Conservation (phyloP, 2,888 invertebrate genomes). For the Tryphoninae sp. region DNA sequence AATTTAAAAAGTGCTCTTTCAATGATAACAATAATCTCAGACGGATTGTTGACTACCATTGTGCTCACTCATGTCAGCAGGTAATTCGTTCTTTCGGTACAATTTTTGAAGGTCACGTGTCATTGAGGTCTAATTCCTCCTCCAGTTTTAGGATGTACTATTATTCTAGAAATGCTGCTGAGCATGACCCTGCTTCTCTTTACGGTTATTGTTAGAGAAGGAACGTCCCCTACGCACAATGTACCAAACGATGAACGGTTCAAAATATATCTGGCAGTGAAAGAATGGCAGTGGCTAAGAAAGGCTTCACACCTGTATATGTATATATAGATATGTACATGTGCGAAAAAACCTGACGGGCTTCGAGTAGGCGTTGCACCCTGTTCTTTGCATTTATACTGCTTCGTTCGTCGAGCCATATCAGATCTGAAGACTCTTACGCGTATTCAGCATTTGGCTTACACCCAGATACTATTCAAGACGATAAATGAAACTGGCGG, state of each 20-base stretch:
- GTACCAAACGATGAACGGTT: background rate
- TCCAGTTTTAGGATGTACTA: too few species aligned
- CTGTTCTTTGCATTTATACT: conserved; percentile 33
- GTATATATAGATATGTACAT: conserved; percentile 8
- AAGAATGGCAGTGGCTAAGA: conserved; percentile 21
- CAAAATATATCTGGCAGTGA: conserved; percentile 25
- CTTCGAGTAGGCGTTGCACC: conserved; percentile 38
- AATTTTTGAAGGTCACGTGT: too few species aligned
- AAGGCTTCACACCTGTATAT: conserved; percentile 24
- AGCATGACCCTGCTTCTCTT: too few species aligned
- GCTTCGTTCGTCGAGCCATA: conserved; percentile 43
- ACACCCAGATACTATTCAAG: conserved; percentile 74
- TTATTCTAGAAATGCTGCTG: too few species aligned
- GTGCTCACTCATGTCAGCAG: too few species aligned
- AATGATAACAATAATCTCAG: too few species aligned
- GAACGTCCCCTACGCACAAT: too few species aligned
- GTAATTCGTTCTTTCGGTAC: too few species aligned
- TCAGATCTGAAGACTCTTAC: conserved; percentile 60
- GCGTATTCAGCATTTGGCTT: conserved; percentile 78
- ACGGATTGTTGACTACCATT: too few species aligned
- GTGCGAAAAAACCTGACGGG: conserved; percentile 51
- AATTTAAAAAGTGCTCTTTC: too few species aligned
- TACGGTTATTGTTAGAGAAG: too few species aligned
- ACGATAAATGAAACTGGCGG: conserved; percentile 80
- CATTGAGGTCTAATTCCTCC: too few species aligned